Percentiles rank a stretch among this genome's conserved stretches.
phyloP scores from a whole-genome alignment of 2,113 vertebrate species.

The Carassius carassius region DNA sequence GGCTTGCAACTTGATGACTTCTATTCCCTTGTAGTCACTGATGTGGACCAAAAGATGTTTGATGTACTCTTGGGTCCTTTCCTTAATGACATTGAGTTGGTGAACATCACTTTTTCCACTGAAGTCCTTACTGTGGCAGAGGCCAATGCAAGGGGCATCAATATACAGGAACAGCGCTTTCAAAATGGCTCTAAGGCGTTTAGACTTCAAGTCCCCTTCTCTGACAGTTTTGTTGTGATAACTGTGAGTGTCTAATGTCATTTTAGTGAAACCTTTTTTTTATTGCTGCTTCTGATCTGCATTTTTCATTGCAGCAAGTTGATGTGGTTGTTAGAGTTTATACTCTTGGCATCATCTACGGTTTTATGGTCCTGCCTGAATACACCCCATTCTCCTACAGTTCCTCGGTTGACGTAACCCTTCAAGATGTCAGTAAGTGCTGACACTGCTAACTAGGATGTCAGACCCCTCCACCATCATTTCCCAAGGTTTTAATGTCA shows the following conservation, averaged over 20 bases:
- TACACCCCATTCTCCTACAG: constrained; percentile 61
- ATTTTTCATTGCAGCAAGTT: constrained; percentile 58
- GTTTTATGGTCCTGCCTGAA: constrained; percentile 70
- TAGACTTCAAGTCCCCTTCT: constrained; percentile 71
- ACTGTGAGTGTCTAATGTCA: constrained; percentile 65
- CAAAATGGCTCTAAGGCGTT: constrained; percentile 72
- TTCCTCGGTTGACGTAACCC: constrained; percentile 48
- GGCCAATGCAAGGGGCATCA: constrained; percentile 66
- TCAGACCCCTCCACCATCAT: no score
- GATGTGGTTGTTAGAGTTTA: constrained; percentile 59
- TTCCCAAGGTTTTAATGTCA: neutral
- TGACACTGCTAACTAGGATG: no score
- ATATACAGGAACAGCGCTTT: constrained; percentile 59
- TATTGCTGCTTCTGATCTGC: neutral
- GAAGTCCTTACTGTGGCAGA: constrained; percentile 66
- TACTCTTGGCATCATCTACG: constrained; percentile 65
- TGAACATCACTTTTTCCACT: constrained; percentile 73
- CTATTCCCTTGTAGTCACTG: constrained; percentile 62
- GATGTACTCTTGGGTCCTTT: constrained; percentile 72
- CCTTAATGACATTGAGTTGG: constrained; percentile 77
- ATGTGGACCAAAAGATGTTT: constrained; percentile 64
- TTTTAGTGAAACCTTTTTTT: no score
- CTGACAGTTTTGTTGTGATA: constrained; percentile 66
- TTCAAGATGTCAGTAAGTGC: constrained; percentile 71
- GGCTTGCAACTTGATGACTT: no score